Evolutionary conservation across 2,797 vertebrate species (phyloP), one percentile per base, ranked within the genome.

Genomic region (Pteropus rufus): DNA sequence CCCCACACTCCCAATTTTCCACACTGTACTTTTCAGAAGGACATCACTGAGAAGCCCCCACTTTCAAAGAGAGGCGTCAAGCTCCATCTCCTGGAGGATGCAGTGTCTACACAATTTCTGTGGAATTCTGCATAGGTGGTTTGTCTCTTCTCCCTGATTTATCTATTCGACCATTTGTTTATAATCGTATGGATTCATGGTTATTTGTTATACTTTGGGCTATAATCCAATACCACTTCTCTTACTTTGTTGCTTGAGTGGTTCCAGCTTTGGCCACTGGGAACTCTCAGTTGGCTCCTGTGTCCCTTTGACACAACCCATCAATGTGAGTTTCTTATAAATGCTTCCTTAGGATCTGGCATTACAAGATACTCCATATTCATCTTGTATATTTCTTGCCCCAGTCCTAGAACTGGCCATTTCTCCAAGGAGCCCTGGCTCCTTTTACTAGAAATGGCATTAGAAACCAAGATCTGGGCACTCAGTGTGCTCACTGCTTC

Each of bases 21-120:
- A 54, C 41, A 34, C 54, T 62, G 18, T 56, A 31, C 58, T 88
- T 46, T 7, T n/a, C 12, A 60, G 31, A 34, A 54, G 56, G 56
- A 64, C 24, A 1, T 19, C 65, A 23, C 36, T 26, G 5, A 18
- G 72, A 31, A 26, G 62, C 6, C 62, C 39, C n/a, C 39, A 10
- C 49, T 58, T 0, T 7, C 0, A 0, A 14, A 5, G 29, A 10
- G 3, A 39, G 49, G 18, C 10, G 54, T 15, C 29, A 3, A 0
- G 26, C 65, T 12, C 44, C 31, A 11, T 18, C 31, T 34, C 44
- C 46, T 21, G 3, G 4, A 79, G 44, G 75, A 18, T 2, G 8
- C 44, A 23, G 16, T 2, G 24, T 3, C 49, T 4, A 1, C 64
- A 9, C 12, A 16, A 4, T 14, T 31, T 23, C 31, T 12, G 16